These are phyloP conservation scores for Amiota minor DNA, from an alignment of 2,888 invertebrate genomes.

Conservation along the genomic window DNA sequence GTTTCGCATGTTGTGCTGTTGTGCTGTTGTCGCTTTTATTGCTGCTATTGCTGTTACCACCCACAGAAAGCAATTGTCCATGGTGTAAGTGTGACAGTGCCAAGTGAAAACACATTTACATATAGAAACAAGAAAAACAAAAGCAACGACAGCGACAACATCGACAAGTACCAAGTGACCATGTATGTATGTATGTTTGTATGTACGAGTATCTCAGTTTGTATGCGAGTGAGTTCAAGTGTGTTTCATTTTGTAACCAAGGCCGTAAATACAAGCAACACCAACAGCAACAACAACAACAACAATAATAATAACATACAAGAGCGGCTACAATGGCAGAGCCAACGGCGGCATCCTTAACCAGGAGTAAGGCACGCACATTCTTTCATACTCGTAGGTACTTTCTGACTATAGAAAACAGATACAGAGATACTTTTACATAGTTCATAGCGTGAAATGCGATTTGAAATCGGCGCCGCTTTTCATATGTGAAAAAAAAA, in stretches of 20 bases:
- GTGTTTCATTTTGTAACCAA: conserved; percentile 56
- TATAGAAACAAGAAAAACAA: neutral
- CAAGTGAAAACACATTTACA: conserved; percentile 9
- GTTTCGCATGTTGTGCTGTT: conserved; percentile 3
- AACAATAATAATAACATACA: too few relatives aligned
- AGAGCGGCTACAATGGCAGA: too few relatives aligned
- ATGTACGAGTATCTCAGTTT: neutral
- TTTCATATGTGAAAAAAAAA: too few relatives aligned
- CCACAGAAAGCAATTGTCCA: conserved; percentile 29
- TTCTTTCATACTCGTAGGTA: neutral
- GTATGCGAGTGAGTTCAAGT: conserved; percentile 18
- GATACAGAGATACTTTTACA: neutral
- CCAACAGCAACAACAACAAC: conserved; percentile 17
- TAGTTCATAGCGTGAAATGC: conserved; percentile 12
- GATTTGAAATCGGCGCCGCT: conserved; percentile 19
- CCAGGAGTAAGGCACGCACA: conserved; percentile 10
- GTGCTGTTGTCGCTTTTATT: conserved; percentile 3
- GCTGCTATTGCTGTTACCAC: conserved; percentile 12
- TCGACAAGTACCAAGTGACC: too few relatives aligned
- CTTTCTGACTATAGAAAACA: neutral
- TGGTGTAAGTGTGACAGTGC: conserved; percentile 23
- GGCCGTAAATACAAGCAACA: conserved; percentile 56
- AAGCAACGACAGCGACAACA: neutral
- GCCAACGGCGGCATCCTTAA: neutral
- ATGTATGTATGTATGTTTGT: neutral